A percentile compares a stretch with the other conserved stretches of the same genome.
Evolutionary conservation across 1,140 invertebrate species (phyloP).

Genomic region (Pissodes strobi): DNA sequence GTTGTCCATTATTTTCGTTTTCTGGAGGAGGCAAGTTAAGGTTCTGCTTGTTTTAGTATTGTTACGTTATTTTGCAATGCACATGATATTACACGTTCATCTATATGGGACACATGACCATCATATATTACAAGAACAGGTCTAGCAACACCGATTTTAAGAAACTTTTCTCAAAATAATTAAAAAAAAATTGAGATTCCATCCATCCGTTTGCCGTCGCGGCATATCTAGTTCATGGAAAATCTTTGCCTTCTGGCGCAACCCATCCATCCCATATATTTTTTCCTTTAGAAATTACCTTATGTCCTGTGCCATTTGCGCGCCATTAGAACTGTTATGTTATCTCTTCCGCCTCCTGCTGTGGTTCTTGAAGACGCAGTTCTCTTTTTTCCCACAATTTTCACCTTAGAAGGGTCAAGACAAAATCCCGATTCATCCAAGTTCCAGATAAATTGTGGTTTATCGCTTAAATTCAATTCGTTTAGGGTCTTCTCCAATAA

Average conservation of each 20-base stretch:
- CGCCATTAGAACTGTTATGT: constrained; percentile 51
- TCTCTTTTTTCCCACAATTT: constrained; percentile 47
- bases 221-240: constrained; percentile 47
- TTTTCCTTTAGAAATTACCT: constrained; percentile 51
- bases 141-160: constrained; percentile 36
- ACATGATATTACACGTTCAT: too few species aligned
- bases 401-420: constrained; percentile 45
- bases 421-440: constrained; percentile 51
- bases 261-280: constrained; percentile 40
- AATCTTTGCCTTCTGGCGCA: constrained; percentile 24
- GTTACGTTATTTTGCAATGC: too few species aligned
- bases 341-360: constrained; percentile 47
- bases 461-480: constrained; percentile 36
- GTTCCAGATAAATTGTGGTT: constrained; percentile 49
- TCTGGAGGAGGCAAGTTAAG: too few species aligned
- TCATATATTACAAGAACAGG: constrained; percentile 52
- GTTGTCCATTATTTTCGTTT: too few species aligned
- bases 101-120: too few species aligned
- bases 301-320: constrained; percentile 49
- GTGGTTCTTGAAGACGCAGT: constrained; percentile 45
- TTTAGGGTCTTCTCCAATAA: constrained; percentile 40
- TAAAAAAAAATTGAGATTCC: constrained; percentile 39
- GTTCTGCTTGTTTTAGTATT: too few species aligned
- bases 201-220: constrained; percentile 52
- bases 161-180: constrained; percentile 50